Conservation (phyloP, 2,113 vertebrate species). For the Ciconia stormi region DNA sequence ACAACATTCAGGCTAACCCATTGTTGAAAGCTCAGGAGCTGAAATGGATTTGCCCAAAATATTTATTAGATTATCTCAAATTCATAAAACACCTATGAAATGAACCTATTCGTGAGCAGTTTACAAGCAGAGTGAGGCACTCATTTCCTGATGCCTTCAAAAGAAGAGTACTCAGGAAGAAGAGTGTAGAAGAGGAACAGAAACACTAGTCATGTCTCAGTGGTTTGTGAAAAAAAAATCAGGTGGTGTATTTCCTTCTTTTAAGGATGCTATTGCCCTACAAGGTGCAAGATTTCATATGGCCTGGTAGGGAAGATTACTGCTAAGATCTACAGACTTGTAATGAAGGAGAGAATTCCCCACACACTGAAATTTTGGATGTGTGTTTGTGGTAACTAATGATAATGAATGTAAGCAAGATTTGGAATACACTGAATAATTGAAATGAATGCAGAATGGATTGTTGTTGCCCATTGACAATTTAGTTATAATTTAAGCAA, state of each 20-base stretch:
- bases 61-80: neutral
- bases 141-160: neutral
- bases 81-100: neutral
- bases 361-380: neutral
- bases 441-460: neutral
- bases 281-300: neutral
- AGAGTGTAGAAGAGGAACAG: neutral
- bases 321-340: neutral
- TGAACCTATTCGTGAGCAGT: neutral
- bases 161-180: neutral
- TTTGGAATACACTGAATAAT: neutral
- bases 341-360: neutral
- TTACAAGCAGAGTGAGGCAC: neutral
- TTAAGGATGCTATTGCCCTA: neutral
- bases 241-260: neutral
- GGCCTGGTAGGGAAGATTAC: neutral
- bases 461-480: neutral
- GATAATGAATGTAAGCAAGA: neutral
- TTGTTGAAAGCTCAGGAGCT: neutral
- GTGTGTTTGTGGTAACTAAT: neutral
- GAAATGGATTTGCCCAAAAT: neutral
- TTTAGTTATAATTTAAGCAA: neutral
- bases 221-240: neutral
- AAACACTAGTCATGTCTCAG: neutral
- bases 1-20: neutral